A percentile compares a stretch with the other conserved stretches of the same genome.
These are phyloP conservation scores for Lasiommata megera DNA, from an alignment of 2,888 invertebrate species.

Conservation along the genomic window DNA sequence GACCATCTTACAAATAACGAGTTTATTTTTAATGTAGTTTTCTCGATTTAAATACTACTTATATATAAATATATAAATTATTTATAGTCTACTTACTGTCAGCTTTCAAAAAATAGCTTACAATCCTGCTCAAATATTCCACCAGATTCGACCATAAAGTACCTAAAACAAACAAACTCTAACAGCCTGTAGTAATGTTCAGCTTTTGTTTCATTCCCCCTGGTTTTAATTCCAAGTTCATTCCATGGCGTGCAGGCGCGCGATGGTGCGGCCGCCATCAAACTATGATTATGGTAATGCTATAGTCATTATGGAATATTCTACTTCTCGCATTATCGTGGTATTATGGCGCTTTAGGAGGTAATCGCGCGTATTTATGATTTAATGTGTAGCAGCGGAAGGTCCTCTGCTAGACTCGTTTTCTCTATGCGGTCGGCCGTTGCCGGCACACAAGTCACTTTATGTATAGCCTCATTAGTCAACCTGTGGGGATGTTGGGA, in stretches of 20 bases:
- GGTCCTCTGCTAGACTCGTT: neutral
- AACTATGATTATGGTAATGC: conserved; percentile 22
- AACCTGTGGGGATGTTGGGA: no score
- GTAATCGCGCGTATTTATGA: neutral
- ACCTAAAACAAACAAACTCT: conserved; percentile 5
- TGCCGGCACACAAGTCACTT: no score
- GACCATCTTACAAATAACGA: no score
- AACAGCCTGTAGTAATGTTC: conserved; percentile 8
- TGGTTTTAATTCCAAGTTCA: conserved; percentile 19
- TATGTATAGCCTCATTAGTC: no score
- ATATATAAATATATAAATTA: no score
- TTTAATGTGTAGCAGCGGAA: neutral
- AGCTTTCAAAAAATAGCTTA: no score
- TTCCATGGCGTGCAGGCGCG: conserved; percentile 7
- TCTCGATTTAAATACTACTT: no score
- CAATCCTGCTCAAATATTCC: neutral
- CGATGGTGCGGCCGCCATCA: conserved; percentile 34
- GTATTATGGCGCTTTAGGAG: neutral
- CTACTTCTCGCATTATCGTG: conserved; percentile 4
- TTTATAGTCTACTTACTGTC: no score
- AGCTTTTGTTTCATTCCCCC: conserved; percentile 18
- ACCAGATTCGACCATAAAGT: neutral
- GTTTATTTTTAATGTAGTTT: no score
- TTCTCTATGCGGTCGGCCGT: no score
- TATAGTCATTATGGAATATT: conserved; percentile 19